Base-by-base conservation (phyloP, 2,888 invertebrate species). In the Anoncus sp. region DNA sequence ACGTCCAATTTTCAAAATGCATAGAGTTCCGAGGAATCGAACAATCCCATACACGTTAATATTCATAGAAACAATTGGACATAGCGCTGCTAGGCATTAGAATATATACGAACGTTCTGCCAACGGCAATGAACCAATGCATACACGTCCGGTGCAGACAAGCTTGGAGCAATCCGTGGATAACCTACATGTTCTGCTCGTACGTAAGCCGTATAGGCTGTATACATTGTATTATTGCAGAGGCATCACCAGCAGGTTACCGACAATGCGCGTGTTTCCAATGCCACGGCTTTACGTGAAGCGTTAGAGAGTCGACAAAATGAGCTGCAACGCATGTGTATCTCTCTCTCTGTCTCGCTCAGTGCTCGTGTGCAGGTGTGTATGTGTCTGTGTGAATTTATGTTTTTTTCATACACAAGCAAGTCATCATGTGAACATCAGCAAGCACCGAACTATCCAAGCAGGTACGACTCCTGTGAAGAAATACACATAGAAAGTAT, bases 281-380 rank as follows among this genome's bases (percentile, higher is more conserved):
- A 38, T 71, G 20, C 45, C 67, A 60, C 22, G 43, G 45, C 43
- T 53, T 60, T 31, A 9, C 40, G 57, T 69, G 47, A 49, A 38
- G 55, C 69, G 53, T 75, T 57, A 24, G 57, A 51, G 47, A 24
- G 62, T 51, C 20, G 40, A 38, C 27, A 38, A n/a, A n/a, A n/a
- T n/a, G n/a, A n/a, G n/a, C 69, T 69, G 53, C 53, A 31, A 75
- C 55, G 60, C 55, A 20, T 38, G n/a, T 16, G 43, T 27, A 14
- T 40, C 40, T 40, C 24, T 45, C 20, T 45, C 35, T 31, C 5
- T 7, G 31, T 20, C 45, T 20, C 55, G 5, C 14, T 43, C n/a
- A n/a, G n/a, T n/a, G n/a, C n/a, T n/a, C n/a, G n/a, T n/a, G n/a
- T n/a, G n/a, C n/a, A n/a, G n/a, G n/a, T n/a, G n/a, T n/a, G n/a